phyloP scores from a whole-genome alignment of 2,113 vertebrate genomes.

The Xiphorhynchus elegans region DNA sequence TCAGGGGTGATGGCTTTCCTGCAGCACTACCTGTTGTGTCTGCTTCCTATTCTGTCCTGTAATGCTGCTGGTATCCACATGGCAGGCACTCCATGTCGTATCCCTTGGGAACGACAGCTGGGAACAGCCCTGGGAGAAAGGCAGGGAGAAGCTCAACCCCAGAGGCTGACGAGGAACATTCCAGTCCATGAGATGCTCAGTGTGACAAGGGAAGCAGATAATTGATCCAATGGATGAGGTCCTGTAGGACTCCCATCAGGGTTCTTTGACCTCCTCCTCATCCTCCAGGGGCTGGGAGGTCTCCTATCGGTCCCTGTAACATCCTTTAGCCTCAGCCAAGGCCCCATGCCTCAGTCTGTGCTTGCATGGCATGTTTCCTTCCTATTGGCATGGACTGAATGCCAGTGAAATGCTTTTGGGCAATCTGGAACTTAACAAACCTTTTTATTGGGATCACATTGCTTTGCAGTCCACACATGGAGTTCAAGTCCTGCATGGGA shows the following conservation, averaged over 20 bases:
- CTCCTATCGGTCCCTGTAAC: rapidly evolving
- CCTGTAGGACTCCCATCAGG: background rate
- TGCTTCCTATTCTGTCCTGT: background rate
- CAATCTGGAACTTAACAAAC: background rate
- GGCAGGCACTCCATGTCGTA: too few relatives aligned
- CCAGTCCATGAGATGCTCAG: background rate
- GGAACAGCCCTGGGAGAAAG: background rate
- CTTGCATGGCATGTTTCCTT: background rate
- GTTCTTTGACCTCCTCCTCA: too few relatives aligned
- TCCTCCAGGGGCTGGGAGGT: background rate
- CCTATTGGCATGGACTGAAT: background rate
- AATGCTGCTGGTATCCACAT: rapidly evolving
- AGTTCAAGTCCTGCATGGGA: background rate
- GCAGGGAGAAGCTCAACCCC: background rate
- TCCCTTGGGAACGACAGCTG: background rate
- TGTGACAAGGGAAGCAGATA: background rate
- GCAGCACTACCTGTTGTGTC: too few relatives aligned
- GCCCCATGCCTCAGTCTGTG: background rate
- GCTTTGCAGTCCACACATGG: background rate
- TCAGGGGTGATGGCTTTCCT: rapidly evolving
- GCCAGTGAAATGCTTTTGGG: background rate
- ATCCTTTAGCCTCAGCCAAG: background rate
- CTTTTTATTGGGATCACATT: background rate
- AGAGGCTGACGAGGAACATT: background rate
- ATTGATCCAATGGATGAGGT: background rate